These are phyloP conservation scores for Zeuzera pyrina DNA, from an alignment of 2,888 invertebrate genomes.

Conservation along the genomic window DNA sequence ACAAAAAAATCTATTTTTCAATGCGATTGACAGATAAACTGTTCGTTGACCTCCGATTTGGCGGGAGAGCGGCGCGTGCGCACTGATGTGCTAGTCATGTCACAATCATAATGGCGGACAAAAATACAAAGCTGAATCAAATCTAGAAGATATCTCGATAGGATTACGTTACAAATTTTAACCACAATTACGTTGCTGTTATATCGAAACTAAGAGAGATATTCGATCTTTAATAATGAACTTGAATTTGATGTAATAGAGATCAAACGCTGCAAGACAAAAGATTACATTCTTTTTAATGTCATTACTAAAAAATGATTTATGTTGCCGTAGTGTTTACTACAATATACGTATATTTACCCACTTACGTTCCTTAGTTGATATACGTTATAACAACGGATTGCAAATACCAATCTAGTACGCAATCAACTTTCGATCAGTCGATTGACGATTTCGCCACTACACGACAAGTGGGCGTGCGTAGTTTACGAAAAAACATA, in stretches of 20 bases:
- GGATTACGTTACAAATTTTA: conserved; percentile 65
- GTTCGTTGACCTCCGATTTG: conserved; percentile 45
- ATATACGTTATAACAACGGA: too few relatives aligned
- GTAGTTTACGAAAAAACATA: conserved; percentile 59
- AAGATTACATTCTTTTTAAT: conserved; percentile 19
- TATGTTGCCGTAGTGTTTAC: too few relatives aligned
- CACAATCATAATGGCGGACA: conserved; percentile 58
- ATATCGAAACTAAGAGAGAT: conserved; percentile 27
- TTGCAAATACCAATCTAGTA: too few relatives aligned
- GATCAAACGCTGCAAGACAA: conserved; percentile 15
- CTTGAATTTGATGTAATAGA: conserved; percentile 37
- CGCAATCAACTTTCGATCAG: conserved; percentile 32
- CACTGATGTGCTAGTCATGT: conserved; percentile 59
- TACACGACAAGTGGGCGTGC: conserved; percentile 56
- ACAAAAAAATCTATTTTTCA: conserved; percentile 30
- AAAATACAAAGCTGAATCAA: conserved; percentile 54
- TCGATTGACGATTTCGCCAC: conserved; percentile 41
- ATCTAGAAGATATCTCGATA: conserved; percentile 57
- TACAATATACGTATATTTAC: too few relatives aligned
- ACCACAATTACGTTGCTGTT: conserved; percentile 62
- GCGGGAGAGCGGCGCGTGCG: conserved; percentile 49
- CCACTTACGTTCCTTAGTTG: too few relatives aligned
- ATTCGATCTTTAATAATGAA: conserved; percentile 50
- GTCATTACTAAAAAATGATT: conserved; percentile 17
- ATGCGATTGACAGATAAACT: conserved; percentile 35